phyloP scores from a whole-genome alignment of 37 sponge, comb jelly and placozoan genomes.

The Chondrilla cf. caribensis region DNA sequence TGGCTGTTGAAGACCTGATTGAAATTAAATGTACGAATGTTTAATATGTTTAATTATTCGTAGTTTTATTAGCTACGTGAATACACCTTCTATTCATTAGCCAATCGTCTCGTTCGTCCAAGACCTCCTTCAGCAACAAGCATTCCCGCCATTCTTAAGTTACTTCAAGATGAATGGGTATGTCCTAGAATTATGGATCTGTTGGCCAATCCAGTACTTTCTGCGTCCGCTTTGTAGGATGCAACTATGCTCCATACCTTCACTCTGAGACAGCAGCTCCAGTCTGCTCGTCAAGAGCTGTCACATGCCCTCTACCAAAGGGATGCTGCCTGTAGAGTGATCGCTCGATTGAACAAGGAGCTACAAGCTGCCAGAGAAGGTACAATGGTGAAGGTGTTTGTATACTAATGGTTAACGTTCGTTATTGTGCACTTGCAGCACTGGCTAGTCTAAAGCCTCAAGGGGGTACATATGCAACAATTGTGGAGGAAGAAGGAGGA shows the following conservation, averaged over 20 bases:
- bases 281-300: constrained; percentile 96
- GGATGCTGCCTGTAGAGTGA: constrained; percentile 98
- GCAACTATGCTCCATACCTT: constrained; percentile 97
- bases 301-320: constrained; percentile 99
- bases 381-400: no score
- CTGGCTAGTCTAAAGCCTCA: constrained; percentile 92
- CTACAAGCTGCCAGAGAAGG: constrained; percentile 96
- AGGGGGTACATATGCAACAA: constrained; percentile 49
- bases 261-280: constrained; percentile 97
- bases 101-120: constrained; percentile 81
- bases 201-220: background rate
- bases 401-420: no score
- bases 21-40: constrained; percentile 71
- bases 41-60: background rate
- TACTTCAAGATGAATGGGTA: constrained; percentile 98
- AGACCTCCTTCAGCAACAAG: constrained; percentile 99
- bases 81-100: constrained; percentile 17
- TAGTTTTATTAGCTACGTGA: background rate
- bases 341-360: constrained; percentile 96
- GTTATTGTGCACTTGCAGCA: no score
- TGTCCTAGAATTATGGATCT: background rate
- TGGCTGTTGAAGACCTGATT: constrained; percentile 79
- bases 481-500: background rate
- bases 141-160: constrained; percentile 98
- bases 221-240: constrained; percentile 52